Conservation (phyloP, 2,113 vertebrate genomes). For the Gobius niger region DNA sequence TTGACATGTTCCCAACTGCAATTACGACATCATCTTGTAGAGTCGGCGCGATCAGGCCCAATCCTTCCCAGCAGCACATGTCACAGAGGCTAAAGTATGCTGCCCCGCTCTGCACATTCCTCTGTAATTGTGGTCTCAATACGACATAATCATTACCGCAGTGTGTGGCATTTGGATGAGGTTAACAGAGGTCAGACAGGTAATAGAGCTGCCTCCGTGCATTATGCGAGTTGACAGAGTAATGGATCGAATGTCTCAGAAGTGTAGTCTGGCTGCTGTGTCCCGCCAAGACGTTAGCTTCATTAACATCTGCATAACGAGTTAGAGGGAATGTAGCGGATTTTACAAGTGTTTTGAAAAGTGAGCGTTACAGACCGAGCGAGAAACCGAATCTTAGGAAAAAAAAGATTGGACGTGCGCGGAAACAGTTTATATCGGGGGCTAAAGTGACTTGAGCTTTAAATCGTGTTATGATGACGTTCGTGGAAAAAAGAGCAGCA, state of each 20-base stretch:
- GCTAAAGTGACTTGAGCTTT: too few species aligned
- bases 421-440: too few species aligned
- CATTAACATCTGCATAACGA: background rate
- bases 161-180: slow-evolving; percentile 28
- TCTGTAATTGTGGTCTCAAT: slow-evolving; percentile 41
- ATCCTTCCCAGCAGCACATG: background rate
- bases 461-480: too few species aligned
- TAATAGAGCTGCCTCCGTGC: background rate
- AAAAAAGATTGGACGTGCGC: background rate
- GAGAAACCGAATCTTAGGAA: background rate
- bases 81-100: slow-evolving; percentile 19
- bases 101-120: slow-evolving; percentile 40
- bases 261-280: background rate
- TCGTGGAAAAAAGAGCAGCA: too few species aligned
- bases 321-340: background rate
- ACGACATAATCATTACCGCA: slow-evolving; percentile 25
- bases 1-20: too few species aligned
- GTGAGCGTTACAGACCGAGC: background rate
- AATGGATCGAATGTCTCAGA: slow-evolving; percentile 20
- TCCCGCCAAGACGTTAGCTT: background rate
- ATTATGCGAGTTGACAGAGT: slow-evolving; percentile 45
- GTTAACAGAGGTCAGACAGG: slow-evolving; percentile 23
- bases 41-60: too few species aligned
- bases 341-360: slow-evolving; percentile 6
- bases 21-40: too few species aligned